Evolutionary conservation across 2,888 invertebrate genomes (phyloP).

Genomic region (Pseudococcus viburni): DNA sequence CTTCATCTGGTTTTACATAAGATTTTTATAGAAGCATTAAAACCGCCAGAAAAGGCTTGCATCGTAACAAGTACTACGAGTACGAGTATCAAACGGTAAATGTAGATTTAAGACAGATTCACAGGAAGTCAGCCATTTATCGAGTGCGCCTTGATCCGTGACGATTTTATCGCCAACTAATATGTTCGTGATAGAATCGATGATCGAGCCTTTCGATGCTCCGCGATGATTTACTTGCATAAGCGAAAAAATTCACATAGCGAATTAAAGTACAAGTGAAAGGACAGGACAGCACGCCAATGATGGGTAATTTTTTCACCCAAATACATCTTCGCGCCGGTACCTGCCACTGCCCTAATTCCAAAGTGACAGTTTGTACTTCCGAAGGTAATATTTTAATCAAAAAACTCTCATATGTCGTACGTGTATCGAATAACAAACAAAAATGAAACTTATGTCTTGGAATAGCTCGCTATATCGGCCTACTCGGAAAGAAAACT

Average conservation of each 20-base stretch:
- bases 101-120: constrained; percentile 58
- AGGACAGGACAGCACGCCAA: not conserved
- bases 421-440: not conserved
- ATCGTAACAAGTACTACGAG: constrained; percentile 17
- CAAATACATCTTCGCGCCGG: not conserved
- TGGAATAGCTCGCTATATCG: too few species aligned
- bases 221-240: not conserved
- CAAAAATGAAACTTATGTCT: not conserved
- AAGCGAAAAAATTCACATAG: constrained; percentile 1
- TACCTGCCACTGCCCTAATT: not conserved
- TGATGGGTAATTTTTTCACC: not conserved
- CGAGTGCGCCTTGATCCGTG: constrained; percentile 32
- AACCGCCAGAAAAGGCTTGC: constrained; percentile 57
- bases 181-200: constrained; percentile 33
- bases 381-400: constrained; percentile 18
- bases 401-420: not conserved
- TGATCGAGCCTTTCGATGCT: constrained; percentile 5
- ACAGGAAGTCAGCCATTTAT: constrained; percentile 58
- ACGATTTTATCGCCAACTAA: constrained; percentile 56
- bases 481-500: not conserved
- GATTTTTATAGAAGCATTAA: constrained; percentile 58
- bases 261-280: not conserved
- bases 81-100: constrained; percentile 55
- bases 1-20: constrained; percentile 60
- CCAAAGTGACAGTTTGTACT: not conserved